A percentile compares a stretch with the other conserved stretches of the same genome.
phyloP scores from a whole-genome alignment of 2,888 invertebrate genomes.

The Trimorus sp. region DNA sequence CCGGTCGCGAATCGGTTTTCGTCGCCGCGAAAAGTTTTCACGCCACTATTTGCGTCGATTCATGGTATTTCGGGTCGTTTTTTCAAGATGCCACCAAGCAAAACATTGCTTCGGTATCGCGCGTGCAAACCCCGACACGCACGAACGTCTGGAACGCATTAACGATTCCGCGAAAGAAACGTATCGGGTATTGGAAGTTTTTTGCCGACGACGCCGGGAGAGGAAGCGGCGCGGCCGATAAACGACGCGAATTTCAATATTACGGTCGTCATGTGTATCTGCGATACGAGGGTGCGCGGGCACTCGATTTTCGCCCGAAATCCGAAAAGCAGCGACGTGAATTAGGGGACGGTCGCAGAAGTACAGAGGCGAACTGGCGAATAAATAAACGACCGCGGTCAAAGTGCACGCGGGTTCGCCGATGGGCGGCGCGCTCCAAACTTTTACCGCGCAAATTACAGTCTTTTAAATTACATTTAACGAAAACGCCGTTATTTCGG shows the following conservation, averaged over 20 bases:
- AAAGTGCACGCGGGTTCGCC: constrained; percentile 32
- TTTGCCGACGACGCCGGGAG: constrained; percentile 38
- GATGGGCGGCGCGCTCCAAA: background rate
- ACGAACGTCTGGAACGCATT: constrained; percentile 58
- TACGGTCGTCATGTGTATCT: constrained; percentile 47
- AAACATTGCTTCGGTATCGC: constrained; percentile 33
- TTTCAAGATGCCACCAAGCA: constrained; percentile 31
- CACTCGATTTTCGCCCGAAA: constrained; percentile 58
- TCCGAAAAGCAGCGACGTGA: constrained; percentile 52
- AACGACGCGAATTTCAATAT: constrained; percentile 64
- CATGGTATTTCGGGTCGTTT: constrained; percentile 1
- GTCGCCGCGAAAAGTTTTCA: no score
- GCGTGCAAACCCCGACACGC: constrained; percentile 31
- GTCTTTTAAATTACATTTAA: constrained; percentile 24
- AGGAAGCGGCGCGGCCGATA: constrained; percentile 52
- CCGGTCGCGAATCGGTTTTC: no score
- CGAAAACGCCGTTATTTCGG: background rate
- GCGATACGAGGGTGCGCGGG: constrained; percentile 55
- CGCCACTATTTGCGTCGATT: no score
- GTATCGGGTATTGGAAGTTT: constrained; percentile 60
- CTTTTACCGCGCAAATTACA: constrained; percentile 25
- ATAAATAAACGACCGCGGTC: constrained; percentile 51
- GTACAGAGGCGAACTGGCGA: constrained; percentile 39
- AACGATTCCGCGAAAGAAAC: constrained; percentile 59
- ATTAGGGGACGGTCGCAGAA: constrained; percentile 57